Evolutionary conservation across 2,888 invertebrate genomes (phyloP).

Genomic region (Penaeus monodon): DNA sequence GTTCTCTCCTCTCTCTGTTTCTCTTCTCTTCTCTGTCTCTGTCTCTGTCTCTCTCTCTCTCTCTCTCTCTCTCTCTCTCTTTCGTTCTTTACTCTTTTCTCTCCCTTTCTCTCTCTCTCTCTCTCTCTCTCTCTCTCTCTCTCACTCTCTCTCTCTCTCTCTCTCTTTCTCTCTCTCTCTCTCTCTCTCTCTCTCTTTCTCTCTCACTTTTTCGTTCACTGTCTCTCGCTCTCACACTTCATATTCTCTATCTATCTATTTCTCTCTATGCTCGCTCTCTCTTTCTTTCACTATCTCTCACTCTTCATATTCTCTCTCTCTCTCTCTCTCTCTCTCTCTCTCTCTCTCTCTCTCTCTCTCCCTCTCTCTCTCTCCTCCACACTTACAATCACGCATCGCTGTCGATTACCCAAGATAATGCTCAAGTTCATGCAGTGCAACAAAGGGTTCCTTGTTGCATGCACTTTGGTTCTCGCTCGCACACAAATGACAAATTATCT

Average conservation of each 20-base stretch:
- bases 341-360: neutral
- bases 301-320: neutral
- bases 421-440: too few species aligned
- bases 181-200: neutral
- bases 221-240: neutral
- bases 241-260: too few species aligned
- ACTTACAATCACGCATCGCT: neutral
- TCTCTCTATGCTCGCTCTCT: neutral
- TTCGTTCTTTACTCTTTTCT: neutral
- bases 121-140: neutral
- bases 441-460: too few species aligned
- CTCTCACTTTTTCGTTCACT: neutral
- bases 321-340: constrained; percentile 6
- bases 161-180: neutral
- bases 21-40: neutral
- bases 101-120: neutral
- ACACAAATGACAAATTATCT: too few species aligned
- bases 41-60: neutral
- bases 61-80: neutral
- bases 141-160: neutral
- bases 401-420: too few species aligned
- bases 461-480: too few species aligned
- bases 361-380: neutral
- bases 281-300: neutral
- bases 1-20: too few species aligned